Conservation (phyloP, 2,888 invertebrate genomes). For the Cataglyphis rosenhaueri region DNA sequence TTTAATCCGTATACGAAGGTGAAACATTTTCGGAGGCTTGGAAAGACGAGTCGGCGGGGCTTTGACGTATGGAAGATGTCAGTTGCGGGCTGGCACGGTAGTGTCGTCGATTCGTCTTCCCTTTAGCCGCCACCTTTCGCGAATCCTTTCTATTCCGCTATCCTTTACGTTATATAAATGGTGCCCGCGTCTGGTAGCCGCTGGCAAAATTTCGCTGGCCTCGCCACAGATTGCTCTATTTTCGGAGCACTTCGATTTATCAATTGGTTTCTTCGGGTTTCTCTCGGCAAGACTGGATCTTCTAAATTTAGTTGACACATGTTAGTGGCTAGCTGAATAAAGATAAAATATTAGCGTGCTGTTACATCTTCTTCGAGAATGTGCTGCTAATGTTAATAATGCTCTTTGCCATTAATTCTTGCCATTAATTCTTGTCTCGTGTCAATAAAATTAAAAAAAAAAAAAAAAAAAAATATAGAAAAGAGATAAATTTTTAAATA, state of each 20-base stretch:
- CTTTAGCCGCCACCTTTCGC: constrained; percentile 77
- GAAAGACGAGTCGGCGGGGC: constrained; percentile 69
- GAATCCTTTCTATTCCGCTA: constrained; percentile 78
- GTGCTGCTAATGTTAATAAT: not conserved
- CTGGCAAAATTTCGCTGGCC: constrained; percentile 72
- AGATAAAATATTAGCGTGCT: constrained; percentile 27
- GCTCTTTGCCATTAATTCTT: not conserved
- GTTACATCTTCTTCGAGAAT: not conserved
- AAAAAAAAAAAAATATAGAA: not conserved
- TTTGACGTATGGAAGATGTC: constrained; percentile 82
- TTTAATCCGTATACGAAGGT: constrained; percentile 59
- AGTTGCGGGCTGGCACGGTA: constrained; percentile 76
- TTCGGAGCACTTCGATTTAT: constrained; percentile 77
- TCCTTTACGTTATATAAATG: constrained; percentile 80
- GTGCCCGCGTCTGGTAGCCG: constrained; percentile 75
- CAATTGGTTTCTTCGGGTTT: constrained; percentile 75
- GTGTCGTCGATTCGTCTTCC: constrained; percentile 85
- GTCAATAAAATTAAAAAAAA: not conserved
- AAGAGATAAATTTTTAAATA: not conserved
- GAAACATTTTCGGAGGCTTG: constrained; percentile 60
- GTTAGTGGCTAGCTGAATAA: constrained; percentile 49
- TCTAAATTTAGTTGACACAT: constrained; percentile 63
- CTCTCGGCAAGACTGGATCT: constrained; percentile 53
- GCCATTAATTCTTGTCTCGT: not conserved
- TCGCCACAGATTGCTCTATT: constrained; percentile 75